Evolutionary conservation across 2,888 invertebrate genomes (phyloP), one percentile per base, ranked within the genome.

Genomic region (Eupithecia centaureata): DNA sequence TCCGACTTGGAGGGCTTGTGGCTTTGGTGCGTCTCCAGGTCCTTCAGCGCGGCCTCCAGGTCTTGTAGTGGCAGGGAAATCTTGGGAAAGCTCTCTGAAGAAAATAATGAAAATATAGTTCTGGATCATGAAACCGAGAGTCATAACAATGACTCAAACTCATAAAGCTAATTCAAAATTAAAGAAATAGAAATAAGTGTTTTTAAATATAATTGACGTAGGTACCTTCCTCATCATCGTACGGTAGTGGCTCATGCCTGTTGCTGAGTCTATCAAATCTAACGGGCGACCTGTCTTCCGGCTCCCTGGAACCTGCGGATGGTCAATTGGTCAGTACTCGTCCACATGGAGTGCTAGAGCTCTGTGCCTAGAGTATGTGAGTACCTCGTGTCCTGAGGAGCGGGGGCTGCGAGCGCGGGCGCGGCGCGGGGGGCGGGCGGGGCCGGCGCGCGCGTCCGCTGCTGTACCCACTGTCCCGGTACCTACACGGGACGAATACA

Each of bases 381-480:
- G 5, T 67, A 84, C 86, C 81, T 12, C 78, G 77, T 42, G 74
- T 74, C 62, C 71, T 77, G 28, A 80, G 72, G 1, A 78, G 76
- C 0, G 90, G 89, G 0, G 90, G 90, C 72, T 91, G 91, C 0
- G 91, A 88, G 35, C 88, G 76, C 13, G 79, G 81, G 38, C 84
- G 77, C 18, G 61, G 75, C 38, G 61, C 77, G 63, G 33, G 69
- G n/a, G 5, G 64, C 64, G 15, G 67, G 72, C 38, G 70, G 75
- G 54, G 84, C 79, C 25, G 79, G 32, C 85, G 81, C 0, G 77
- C 73, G 8, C 88, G 85, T 0, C 84, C 85, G 73, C 90, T 91
- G 76, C 87, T 87, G 79, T 91, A 90, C 1, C 91, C 91, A 47
- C 93, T 92, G 77, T 93, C 93, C 0, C 92, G 88, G 61, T 93